Conservation (phyloP, 2,797 vertebrate genomes). For the Xerus rutilus region DNA sequence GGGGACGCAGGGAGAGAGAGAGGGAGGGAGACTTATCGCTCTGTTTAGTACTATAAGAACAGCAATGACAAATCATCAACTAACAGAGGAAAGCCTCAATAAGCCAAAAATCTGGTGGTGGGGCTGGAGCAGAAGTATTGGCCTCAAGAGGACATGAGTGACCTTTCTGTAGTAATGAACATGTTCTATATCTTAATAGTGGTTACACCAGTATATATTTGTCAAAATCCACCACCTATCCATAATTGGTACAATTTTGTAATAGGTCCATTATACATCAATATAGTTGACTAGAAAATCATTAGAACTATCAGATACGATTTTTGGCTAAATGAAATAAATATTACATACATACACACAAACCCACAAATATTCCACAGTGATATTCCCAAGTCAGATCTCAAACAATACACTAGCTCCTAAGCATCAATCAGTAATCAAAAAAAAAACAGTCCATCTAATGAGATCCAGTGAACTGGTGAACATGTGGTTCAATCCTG, state of each 20-base stretch:
- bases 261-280: slow-evolving; percentile 2
- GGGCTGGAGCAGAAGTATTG: neutral
- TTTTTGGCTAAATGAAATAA: slow-evolving; percentile 38
- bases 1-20: too few species aligned
- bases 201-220: neutral
- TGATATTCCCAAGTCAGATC: neutral
- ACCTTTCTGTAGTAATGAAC: neutral
- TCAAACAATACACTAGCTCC: neutral
- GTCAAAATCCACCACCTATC: slow-evolving; percentile 27
- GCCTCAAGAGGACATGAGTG: neutral
- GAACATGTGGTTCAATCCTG: neutral
- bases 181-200: neutral
- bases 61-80: slow-evolving; percentile 31
- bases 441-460: neutral
- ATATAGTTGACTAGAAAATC: slow-evolving; percentile 30
- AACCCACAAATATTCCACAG: neutral
- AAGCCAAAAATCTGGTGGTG: neutral
- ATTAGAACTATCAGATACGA: neutral
- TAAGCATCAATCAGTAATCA: neutral
- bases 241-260: neutral
- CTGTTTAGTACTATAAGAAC: neutral
- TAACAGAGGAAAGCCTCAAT: neutral
- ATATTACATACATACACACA: neutral
- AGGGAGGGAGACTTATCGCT: neutral
- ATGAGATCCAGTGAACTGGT: neutral